A percentile compares a stretch with the other conserved stretches of the same genome.
Conservation (phyloP, 2,797 vertebrate species). For the Neosalanx taihuensis region DNA sequence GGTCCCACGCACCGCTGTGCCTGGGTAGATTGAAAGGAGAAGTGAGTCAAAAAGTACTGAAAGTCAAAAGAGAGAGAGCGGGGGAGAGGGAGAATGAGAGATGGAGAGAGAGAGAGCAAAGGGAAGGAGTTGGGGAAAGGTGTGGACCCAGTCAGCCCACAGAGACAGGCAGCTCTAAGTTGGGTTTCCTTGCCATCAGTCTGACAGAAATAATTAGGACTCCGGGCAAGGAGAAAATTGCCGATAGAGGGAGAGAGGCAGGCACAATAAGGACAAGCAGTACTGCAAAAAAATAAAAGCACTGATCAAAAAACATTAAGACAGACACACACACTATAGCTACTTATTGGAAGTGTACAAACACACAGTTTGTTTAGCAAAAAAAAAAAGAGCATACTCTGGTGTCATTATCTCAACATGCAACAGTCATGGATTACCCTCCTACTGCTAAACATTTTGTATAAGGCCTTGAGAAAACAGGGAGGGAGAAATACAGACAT, state of each 20-base stretch:
- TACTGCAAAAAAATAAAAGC: slow-evolving; percentile 61
- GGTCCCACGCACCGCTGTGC: slow-evolving; percentile 55
- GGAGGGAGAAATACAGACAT: slow-evolving; percentile 10
- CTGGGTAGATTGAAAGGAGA: slow-evolving; percentile 23
- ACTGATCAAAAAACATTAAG: slow-evolving; percentile 60
- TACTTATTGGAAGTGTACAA: not conserved
- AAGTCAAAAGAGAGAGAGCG: not conserved
- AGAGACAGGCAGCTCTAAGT: slow-evolving; percentile 63
- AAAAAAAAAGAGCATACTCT: not conserved
- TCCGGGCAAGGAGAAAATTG: slow-evolving; percentile 68
- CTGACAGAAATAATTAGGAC: slow-evolving; percentile 73
- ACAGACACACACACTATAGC: slow-evolving; percentile 33
- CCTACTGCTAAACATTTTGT: slow-evolving; percentile 63
- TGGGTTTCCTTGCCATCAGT: slow-evolving; percentile 64
- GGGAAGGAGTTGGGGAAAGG: slow-evolving; percentile 30
- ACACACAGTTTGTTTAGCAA: not conserved
- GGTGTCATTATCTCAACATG: slow-evolving; percentile 63
- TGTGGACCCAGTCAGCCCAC: slow-evolving; percentile 61
- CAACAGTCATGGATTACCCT: slow-evolving; percentile 59
- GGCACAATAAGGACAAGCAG: slow-evolving; percentile 53
- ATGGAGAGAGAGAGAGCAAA: slow-evolving; percentile 16
- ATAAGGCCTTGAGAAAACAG: slow-evolving; percentile 54
- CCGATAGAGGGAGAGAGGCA: slow-evolving; percentile 51
- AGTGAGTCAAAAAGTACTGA: slow-evolving; percentile 5
- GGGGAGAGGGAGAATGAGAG: slow-evolving; percentile 37